phyloP scores from a whole-genome alignment of 1,140 invertebrate species.

The Diorhabda carinulata region DNA sequence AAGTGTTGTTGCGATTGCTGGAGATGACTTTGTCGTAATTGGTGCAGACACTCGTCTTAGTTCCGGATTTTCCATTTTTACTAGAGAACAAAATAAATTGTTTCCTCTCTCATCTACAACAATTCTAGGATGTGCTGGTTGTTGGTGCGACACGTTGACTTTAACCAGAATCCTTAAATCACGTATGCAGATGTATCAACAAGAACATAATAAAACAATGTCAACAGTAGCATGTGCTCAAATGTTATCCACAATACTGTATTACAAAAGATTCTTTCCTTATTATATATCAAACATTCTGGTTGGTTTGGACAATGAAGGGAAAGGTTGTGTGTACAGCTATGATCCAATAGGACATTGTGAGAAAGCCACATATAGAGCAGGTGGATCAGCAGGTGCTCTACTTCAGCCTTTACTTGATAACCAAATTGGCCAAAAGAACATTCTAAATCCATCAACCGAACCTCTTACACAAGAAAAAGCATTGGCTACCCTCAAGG shows the following conservation, averaged over 20 bases:
- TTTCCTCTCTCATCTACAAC: slow-evolving; percentile 76
- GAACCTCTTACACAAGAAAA: slow-evolving; percentile 69
- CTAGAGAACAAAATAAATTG: slow-evolving; percentile 81
- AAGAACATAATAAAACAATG: slow-evolving; percentile 94
- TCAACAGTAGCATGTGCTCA: slow-evolving; percentile 87
- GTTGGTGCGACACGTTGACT: slow-evolving; percentile 97
- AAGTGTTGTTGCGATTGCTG: slow-evolving; percentile 88
- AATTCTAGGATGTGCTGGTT: slow-evolving; percentile 85
- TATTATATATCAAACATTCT: slow-evolving; percentile 96
- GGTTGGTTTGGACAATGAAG: slow-evolving; percentile 81
- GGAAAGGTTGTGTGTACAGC: slow-evolving; percentile 90
- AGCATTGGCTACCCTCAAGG: slow-evolving; percentile 82
- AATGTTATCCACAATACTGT: slow-evolving; percentile 93
- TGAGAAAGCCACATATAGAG: slow-evolving; percentile 73
- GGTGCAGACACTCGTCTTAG: slow-evolving; percentile 92
- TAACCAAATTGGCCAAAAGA: slow-evolving; percentile 85
- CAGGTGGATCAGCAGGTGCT: slow-evolving; percentile 78
- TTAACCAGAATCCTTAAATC: slow-evolving; percentile 81
- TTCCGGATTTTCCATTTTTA: slow-evolving; percentile 85
- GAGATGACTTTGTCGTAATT: slow-evolving; percentile 56
- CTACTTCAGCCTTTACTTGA: slow-evolving; percentile 82
- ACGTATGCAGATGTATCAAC: slow-evolving; percentile 90
- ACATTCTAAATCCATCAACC: slow-evolving; percentile 68
- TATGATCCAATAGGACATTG: slow-evolving; percentile 97
- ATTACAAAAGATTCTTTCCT: slow-evolving; percentile 97